These are phyloP conservation scores for Pterostichus madidus DNA, from an alignment of 2,888 invertebrate species.

Conservation along the genomic window DNA sequence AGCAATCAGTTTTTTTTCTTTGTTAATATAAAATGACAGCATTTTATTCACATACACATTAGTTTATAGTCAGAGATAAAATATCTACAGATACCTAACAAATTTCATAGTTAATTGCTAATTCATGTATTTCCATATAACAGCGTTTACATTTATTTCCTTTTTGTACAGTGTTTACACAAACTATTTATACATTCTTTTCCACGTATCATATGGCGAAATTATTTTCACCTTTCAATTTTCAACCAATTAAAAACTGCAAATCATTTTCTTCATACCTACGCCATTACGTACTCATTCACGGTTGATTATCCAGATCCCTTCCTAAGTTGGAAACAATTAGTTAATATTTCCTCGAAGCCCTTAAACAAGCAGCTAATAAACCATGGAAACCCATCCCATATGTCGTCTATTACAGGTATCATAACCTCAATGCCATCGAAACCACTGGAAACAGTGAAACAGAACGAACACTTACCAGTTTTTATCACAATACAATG, in stretches of 20 bases:
- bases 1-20: too few relatives aligned
- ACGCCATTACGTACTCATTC: slow-evolving; percentile 42
- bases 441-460: slow-evolving; percentile 40
- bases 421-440: background rate
- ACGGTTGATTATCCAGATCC: background rate
- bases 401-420: slow-evolving; percentile 15
- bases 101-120: too few relatives aligned
- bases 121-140: too few relatives aligned
- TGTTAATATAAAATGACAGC: too few relatives aligned
- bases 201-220: too few relatives aligned
- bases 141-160: too few relatives aligned
- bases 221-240: too few relatives aligned
- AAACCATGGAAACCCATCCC: slow-evolving; percentile 23
- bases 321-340: background rate
- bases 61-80: too few relatives aligned
- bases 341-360: slow-evolving; percentile 9
- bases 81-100: too few relatives aligned
- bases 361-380: slow-evolving; percentile 39
- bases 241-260: background rate
- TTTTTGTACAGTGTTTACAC: too few relatives aligned
- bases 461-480: slow-evolving; percentile 45
- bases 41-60: too few relatives aligned
- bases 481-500: slow-evolving; percentile 43
- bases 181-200: too few relatives aligned
- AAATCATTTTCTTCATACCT: background rate